phyloP scores from a whole-genome alignment of 2,888 invertebrate species.

The Actias luna region DNA sequence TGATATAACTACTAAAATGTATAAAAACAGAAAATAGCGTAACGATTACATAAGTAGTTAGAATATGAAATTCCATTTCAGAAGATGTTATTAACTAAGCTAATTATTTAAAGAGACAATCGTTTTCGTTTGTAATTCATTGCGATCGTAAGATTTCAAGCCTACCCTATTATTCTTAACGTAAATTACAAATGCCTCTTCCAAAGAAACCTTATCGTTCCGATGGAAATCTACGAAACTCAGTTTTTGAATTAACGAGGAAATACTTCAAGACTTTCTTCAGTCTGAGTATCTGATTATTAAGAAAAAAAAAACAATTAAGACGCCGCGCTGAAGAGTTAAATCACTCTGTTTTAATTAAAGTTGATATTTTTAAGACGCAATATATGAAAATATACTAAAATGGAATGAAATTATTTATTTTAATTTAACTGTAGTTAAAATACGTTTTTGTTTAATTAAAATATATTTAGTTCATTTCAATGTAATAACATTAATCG shows the following conservation, averaged over 20 bases:
- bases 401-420: neutral
- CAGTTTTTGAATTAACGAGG: slow-evolving; percentile 51
- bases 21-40: neutral
- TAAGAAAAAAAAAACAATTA: slow-evolving; percentile 53
- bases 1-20: too few species aligned
- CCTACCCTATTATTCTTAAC: slow-evolving; percentile 18
- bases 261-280: slow-evolving; percentile 45
- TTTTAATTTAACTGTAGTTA: neutral
- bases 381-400: neutral
- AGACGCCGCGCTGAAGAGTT: slow-evolving; percentile 39
- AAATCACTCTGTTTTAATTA: slow-evolving; percentile 61
- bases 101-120: slow-evolving; percentile 13
- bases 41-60: neutral
- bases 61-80: neutral
- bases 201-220: slow-evolving; percentile 37
- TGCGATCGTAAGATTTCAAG: slow-evolving; percentile 9
- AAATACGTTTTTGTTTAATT: neutral
- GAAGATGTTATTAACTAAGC: neutral
- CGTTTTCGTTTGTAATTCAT: slow-evolving; percentile 11
- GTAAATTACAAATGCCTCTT: slow-evolving; percentile 16
- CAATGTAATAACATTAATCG: too few species aligned
- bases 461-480: too few species aligned
- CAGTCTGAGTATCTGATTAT: slow-evolving; percentile 41
- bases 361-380: slow-evolving; percentile 35
- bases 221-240: slow-evolving; percentile 39